phyloP scores from a whole-genome alignment of 2,888 invertebrate genomes.

The Drosophila subquinaria region DNA sequence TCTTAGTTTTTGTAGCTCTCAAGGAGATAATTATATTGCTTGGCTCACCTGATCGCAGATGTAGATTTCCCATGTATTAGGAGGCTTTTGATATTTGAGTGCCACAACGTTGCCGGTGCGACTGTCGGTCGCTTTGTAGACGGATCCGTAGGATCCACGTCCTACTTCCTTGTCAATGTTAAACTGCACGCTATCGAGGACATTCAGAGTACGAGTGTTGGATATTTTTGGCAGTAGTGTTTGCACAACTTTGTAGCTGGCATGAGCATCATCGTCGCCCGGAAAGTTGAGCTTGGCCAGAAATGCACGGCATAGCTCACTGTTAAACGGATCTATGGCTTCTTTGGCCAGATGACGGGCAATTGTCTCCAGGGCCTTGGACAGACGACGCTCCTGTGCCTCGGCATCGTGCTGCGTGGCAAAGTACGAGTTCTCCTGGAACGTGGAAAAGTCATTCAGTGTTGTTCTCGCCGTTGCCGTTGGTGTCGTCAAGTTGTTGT shows the following conservation, averaged over 20 bases:
- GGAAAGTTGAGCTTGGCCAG: slow-evolving; percentile 92
- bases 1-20: too few relatives aligned
- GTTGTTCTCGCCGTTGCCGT: slow-evolving; percentile 48
- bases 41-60: slow-evolving; percentile 88
- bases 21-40: background rate
- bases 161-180: slow-evolving; percentile 92
- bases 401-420: slow-evolving; percentile 85
- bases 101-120: slow-evolving; percentile 87
- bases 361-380: slow-evolving; percentile 84
- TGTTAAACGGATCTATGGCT: slow-evolving; percentile 93
- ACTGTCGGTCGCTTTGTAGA: slow-evolving; percentile 87
- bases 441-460: slow-evolving; percentile 84
- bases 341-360: slow-evolving; percentile 83
- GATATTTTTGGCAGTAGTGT: slow-evolving; percentile 88
- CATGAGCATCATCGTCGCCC: slow-evolving; percentile 87
- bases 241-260: slow-evolving; percentile 87
- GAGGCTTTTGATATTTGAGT: slow-evolving; percentile 95
- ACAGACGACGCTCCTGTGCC: slow-evolving; percentile 82
- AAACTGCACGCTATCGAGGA: slow-evolving; percentile 87
- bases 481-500: slow-evolving; percentile 31
- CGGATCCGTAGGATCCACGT: slow-evolving; percentile 94
- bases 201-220: slow-evolving; percentile 86
- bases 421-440: slow-evolving; percentile 85
- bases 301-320: slow-evolving; percentile 89
- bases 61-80: slow-evolving; percentile 97